These are phyloP conservation scores for Aspidiotus rigidus DNA, from an alignment of 2,888 invertebrate genomes.

Conservation along the genomic window DNA sequence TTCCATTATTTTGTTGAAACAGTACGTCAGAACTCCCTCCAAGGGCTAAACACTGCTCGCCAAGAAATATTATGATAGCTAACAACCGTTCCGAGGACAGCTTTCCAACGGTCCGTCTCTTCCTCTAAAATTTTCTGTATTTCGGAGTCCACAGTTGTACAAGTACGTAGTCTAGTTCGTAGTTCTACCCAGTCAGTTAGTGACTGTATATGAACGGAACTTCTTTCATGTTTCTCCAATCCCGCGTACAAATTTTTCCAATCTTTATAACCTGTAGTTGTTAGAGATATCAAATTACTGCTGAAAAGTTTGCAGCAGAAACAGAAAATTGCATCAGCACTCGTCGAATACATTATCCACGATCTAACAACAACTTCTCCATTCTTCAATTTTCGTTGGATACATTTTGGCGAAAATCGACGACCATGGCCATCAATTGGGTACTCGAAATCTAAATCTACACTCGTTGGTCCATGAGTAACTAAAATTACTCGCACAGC, in stretches of 20 bases:
- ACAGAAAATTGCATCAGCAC: conserved; percentile 35
- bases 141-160: neutral
- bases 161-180: conserved; percentile 2
- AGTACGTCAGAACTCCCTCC: too few relatives aligned
- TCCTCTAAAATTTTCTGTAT: too few relatives aligned
- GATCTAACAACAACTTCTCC: conserved; percentile 13
- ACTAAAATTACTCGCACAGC: conserved; percentile 15
- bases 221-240: conserved; percentile 34
- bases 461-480: neutral
- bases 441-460: conserved; percentile 21
- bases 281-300: neutral
- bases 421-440: conserved; percentile 16
- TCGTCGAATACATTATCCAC: conserved; percentile 15
- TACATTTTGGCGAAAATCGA: conserved; percentile 15
- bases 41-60: too few relatives aligned
- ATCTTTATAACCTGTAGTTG: conserved; percentile 29
- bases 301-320: conserved; percentile 35
- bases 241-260: conserved; percentile 35
- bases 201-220: conserved; percentile 7
- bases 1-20: too few relatives aligned
- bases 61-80: too few relatives aligned
- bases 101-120: too few relatives aligned
- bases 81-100: too few relatives aligned
- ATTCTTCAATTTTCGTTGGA: conserved; percentile 18
- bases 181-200: conserved; percentile 16